Percentiles rank a stretch among this genome's conserved stretches.
Evolutionary conservation across 2,888 invertebrate species (phyloP).

Genomic region (Caenorhabditis becei): DNA sequence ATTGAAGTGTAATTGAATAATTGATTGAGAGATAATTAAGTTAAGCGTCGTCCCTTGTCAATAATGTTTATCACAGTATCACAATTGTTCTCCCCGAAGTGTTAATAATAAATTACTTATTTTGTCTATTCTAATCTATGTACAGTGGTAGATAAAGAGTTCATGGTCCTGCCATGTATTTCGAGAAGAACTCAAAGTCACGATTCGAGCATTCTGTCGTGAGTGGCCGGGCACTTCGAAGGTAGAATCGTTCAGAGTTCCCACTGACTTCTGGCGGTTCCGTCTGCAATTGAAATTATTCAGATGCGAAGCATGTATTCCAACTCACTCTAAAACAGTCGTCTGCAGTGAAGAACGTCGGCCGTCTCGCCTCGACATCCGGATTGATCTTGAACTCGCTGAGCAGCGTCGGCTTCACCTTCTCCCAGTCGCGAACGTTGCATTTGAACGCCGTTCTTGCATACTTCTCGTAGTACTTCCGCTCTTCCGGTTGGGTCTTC

Average conservation of each 20-base stretch:
- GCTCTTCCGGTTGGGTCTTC: constrained; percentile 46
- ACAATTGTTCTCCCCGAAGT: too few relatives aligned
- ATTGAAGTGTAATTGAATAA: constrained; percentile 11
- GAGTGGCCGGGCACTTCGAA: constrained; percentile 21
- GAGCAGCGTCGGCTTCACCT: constrained; percentile 67
- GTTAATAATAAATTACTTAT: constrained; percentile 21
- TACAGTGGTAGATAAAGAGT: background rate
- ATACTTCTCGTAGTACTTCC: constrained; percentile 62
- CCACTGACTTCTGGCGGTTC: constrained; percentile 63
- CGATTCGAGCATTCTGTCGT: constrained; percentile 17
- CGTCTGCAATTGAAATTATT: constrained; percentile 50
- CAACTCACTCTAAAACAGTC: constrained; percentile 64
- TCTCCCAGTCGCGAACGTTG: constrained; percentile 64
- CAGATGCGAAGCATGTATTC: too few relatives aligned
- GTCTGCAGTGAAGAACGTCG: constrained; percentile 68
- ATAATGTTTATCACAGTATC: constrained; percentile 16
- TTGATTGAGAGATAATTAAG: too few relatives aligned
- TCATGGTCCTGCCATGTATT: constrained; percentile 32
- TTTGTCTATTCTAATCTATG: too few relatives aligned
- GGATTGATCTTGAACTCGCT: constrained; percentile 59
- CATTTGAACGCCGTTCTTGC: constrained; percentile 57
- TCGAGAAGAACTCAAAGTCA: constrained; percentile 44
- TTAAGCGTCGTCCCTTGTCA: constrained; percentile 24
- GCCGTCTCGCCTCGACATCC: constrained; percentile 46
- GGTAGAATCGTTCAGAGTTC: constrained; percentile 52